These are phyloP conservation scores for Chrysochloris asiatica DNA, from an alignment of 2,113 vertebrate species.

Conservation along the genomic window DNA sequence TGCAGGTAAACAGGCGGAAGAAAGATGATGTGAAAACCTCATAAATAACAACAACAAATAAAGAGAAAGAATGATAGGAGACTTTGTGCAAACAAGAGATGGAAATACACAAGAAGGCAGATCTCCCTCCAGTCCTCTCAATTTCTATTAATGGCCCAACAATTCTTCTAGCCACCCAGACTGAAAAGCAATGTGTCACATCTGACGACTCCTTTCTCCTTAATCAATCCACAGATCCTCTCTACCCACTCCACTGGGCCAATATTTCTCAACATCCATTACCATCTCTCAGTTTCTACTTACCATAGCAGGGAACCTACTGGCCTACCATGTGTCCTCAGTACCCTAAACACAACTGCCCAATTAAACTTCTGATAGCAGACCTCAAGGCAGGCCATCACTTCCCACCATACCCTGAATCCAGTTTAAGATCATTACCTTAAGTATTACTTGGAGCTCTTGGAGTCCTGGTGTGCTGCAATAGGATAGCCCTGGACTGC, in stretches of 20 bases:
- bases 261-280: background rate
- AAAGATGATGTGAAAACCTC: conserved; percentile 11
- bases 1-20: background rate
- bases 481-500: too few relatives aligned
- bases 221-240: background rate
- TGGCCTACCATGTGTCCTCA: background rate
- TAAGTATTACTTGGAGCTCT: background rate
- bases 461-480: too few relatives aligned
- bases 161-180: background rate
- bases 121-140: background rate
- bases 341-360: background rate
- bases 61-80: background rate
- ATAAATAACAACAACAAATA: conserved; percentile 18
- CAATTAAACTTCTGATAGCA: conserved; percentile 31
- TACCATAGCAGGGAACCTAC: background rate
- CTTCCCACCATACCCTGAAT: background rate
- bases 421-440: background rate
- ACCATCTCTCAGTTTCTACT: background rate
- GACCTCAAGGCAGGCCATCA: background rate
- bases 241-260: background rate
- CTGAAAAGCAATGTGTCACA: background rate
- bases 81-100: background rate
- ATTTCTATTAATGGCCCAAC: background rate
- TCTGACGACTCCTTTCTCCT: background rate
- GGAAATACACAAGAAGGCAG: background rate